A percentile compares a stretch with the other conserved stretches of the same genome.
Conservation (phyloP, 2,797 vertebrate genomes). For the Gymnothorax javanicus region DNA sequence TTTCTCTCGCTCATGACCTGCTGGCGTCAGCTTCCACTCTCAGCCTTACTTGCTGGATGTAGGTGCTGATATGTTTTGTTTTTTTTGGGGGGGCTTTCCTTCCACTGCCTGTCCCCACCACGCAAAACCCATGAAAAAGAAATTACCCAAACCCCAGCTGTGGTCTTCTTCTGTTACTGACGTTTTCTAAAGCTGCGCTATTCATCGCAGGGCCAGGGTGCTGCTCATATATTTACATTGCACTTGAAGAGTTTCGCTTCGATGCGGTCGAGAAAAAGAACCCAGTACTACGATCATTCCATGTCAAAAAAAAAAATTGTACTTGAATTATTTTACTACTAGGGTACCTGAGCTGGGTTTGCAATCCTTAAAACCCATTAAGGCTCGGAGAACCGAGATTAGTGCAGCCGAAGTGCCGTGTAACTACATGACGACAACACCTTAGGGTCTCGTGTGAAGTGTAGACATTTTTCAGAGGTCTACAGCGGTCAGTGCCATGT, state of each 20-base stretch:
- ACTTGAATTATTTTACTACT: slow-evolving; percentile 59
- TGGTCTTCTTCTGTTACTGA: slow-evolving; percentile 33
- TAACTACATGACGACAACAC: slow-evolving; percentile 33
- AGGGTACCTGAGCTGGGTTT: slow-evolving; percentile 42
- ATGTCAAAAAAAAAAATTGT: slow-evolving; percentile 54
- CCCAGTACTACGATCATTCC: slow-evolving; percentile 63
- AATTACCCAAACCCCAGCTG: slow-evolving; percentile 33
- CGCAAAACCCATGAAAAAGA: slow-evolving; percentile 25
- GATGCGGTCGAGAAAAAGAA: slow-evolving; percentile 41
- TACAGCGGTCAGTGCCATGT: slow-evolving; percentile 63
- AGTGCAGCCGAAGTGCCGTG: slow-evolving; percentile 59
- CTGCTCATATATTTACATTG: slow-evolving; percentile 56
- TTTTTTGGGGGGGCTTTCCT: slow-evolving; percentile 39
- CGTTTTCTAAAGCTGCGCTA: slow-evolving; percentile 42
- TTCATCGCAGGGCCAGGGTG: slow-evolving; percentile 41
- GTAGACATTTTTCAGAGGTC: slow-evolving; percentile 22
- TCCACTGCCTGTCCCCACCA: slow-evolving; percentile 28
- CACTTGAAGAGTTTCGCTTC: slow-evolving; percentile 57
- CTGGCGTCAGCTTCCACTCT: slow-evolving; percentile 38
- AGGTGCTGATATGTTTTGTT: slow-evolving; percentile 63
- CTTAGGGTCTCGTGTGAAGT: slow-evolving; percentile 7
- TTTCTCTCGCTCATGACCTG: neutral
- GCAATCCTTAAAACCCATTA: slow-evolving; percentile 36
- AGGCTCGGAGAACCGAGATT: slow-evolving; percentile 37
- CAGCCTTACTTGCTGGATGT: slow-evolving; percentile 26